A percentile compares a stretch with the other conserved stretches of the same genome.
These are phyloP conservation scores for Gila robusta DNA, from an alignment of 2,797 vertebrate species.

Conservation along the genomic window DNA sequence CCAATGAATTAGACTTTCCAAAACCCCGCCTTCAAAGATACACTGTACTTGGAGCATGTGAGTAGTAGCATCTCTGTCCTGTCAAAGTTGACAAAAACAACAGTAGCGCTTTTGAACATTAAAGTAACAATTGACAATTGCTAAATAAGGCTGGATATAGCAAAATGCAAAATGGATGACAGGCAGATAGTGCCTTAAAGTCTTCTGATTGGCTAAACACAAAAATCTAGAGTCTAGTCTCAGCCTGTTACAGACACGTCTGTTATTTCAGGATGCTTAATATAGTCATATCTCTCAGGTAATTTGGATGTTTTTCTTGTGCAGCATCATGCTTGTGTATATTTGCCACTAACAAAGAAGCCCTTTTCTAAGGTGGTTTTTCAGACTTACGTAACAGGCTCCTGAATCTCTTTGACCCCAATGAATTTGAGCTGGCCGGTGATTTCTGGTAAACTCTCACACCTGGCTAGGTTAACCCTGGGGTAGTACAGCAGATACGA, in stretches of 20 bases:
- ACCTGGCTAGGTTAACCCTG: conserved; percentile 86
- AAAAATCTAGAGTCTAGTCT: neutral
- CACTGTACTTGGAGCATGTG: neutral
- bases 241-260: too few species aligned
- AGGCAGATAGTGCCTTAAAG: neutral
- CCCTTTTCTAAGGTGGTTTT: neutral
- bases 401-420: conserved; percentile 87
- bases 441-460: conserved; percentile 88
- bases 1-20: neutral
- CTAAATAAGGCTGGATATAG: neutral
- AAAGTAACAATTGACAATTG: neutral
- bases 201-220: neutral
- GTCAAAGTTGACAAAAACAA: neutral
- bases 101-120: neutral
- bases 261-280: neutral
- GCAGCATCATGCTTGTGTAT: neutral
- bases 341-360: conserved; percentile 9
- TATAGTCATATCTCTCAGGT: neutral
- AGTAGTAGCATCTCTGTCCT: neutral
- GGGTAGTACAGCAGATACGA: conserved; percentile 89
- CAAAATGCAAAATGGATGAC: neutral
- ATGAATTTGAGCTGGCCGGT: conserved; percentile 88
- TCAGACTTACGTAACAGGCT: conserved; percentile 82
- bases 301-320: neutral
- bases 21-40: neutral